These are phyloP conservation scores for Neolamprologus sp. DNA, from an alignment of 2,113 vertebrate species.

Conservation along the genomic window DNA sequence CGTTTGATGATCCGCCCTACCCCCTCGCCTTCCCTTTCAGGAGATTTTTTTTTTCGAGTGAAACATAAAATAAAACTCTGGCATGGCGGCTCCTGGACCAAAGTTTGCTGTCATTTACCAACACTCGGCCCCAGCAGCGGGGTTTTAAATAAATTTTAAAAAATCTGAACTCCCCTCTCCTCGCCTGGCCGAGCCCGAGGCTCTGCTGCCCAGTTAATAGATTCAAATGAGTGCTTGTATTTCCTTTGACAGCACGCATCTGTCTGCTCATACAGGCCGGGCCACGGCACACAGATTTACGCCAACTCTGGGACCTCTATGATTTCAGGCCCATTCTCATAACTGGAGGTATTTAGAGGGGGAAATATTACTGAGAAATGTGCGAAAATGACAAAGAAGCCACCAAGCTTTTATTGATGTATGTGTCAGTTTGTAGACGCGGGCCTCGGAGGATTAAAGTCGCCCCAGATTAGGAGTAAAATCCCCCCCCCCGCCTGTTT, in stretches of 20 bases:
- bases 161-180: not conserved
- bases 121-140: not conserved
- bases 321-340: not conserved
- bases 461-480: not conserved
- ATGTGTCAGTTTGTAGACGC: not conserved
- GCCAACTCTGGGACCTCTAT: not conserved
- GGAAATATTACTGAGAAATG: not conserved
- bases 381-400: not conserved
- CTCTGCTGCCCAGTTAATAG: slow-evolving; percentile 51
- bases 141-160: fast-evolving
- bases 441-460: not conserved
- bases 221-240: slow-evolving; percentile 65
- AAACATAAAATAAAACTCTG: not conserved
- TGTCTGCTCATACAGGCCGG: slow-evolving; percentile 38
- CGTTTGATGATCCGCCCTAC: not conserved
- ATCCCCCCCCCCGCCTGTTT: not conserved
- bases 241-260: slow-evolving; percentile 68
- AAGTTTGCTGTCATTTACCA: not conserved
- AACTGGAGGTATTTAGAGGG: slow-evolving; percentile 1
- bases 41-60: not conserved
- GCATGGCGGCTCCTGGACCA: not conserved
- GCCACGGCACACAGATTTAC: not conserved
- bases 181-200: not conserved
- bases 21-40: not conserved
- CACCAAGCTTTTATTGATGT: slow-evolving; percentile 15